phyloP scores from a whole-genome alignment of 1,140 invertebrate species.

The Tetramorium simillimum region DNA sequence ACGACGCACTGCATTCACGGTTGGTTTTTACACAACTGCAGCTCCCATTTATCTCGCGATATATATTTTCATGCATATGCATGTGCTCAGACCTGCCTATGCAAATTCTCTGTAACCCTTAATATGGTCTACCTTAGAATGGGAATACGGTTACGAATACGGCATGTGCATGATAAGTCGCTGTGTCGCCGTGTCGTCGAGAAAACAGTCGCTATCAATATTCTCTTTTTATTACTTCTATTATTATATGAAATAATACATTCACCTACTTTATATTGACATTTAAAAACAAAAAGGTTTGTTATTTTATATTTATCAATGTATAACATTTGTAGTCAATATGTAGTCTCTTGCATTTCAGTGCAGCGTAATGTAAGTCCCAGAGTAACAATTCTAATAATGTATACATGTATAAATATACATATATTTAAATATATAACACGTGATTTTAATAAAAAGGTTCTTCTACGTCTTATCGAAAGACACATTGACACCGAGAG shows the following conservation, averaged over 20 bases:
- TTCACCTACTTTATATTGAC: neutral
- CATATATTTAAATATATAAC: neutral
- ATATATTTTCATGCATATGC: conserved; percentile 40
- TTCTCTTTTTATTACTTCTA: neutral
- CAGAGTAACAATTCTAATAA: neutral
- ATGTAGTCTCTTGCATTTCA: neutral
- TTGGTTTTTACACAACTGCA: conserved; percentile 10
- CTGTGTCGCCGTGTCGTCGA: neutral
- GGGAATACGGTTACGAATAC: neutral
- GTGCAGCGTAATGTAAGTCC: neutral
- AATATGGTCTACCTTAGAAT: conserved; percentile 2
- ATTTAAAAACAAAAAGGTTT: neutral
- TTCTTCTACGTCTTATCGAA: neutral
- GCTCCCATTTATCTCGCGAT: conserved; percentile 22
- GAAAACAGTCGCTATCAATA: conserved; percentile 11
- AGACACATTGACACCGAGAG: neutral
- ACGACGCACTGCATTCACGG: neutral
- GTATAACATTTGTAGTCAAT: neutral
- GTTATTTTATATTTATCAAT: neutral
- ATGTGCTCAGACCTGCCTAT: conserved; percentile 10
- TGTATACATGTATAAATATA: neutral
- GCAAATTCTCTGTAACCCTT: conserved; percentile 27
- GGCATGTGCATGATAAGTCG: neutral
- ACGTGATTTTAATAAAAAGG: neutral
- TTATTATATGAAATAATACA: neutral